phyloP scores from a whole-genome alignment of 2,113 vertebrate species.

The Cacatua alba region DNA sequence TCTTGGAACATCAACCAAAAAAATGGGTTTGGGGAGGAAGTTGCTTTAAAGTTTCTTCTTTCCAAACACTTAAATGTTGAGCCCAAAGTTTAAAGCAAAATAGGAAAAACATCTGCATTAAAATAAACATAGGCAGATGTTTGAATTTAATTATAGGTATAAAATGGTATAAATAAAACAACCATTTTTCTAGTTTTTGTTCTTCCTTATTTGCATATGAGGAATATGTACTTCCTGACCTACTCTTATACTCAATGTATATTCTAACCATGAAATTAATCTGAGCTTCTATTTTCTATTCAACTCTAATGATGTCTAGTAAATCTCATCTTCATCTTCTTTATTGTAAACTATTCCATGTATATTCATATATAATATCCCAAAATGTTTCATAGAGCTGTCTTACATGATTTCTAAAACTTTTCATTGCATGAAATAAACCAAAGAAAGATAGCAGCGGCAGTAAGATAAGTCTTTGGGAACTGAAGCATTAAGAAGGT shows the following conservation, averaged over 20 bases:
- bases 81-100: neutral
- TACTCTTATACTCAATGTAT: neutral
- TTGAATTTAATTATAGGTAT: neutral
- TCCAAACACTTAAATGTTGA: neutral
- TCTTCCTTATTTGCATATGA: neutral
- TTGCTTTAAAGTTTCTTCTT: neutral
- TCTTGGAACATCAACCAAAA: neutral
- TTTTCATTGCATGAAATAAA: neutral
- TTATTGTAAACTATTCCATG: neutral
- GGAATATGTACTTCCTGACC: neutral
- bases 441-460: neutral
- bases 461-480: neutral
- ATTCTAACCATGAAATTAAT: neutral
- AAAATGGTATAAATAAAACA: neutral
- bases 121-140: neutral
- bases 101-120: neutral
- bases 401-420: neutral
- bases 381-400: neutral
- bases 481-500: neutral
- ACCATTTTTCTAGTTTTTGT: neutral
- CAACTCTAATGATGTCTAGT: neutral
- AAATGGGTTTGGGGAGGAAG: neutral
- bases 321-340: neutral
- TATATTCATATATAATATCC: neutral
- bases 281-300: neutral